phyloP scores from a whole-genome alignment of 2,113 vertebrate genomes.

The Patagioenas fasciata region DNA sequence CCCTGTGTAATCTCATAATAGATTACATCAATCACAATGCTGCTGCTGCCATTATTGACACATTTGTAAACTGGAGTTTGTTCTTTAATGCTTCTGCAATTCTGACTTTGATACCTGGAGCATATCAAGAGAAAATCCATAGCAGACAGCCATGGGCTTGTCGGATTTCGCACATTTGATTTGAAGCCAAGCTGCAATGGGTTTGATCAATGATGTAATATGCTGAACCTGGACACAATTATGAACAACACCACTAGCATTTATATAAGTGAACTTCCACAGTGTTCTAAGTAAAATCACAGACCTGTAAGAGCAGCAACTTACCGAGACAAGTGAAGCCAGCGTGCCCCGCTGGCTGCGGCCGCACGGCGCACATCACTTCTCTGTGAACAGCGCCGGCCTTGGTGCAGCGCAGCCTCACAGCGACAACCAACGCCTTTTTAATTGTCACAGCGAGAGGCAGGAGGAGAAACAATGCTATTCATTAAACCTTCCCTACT shows the following conservation, averaged over 20 bases:
- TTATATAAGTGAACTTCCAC: background rate
- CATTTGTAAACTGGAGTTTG: background rate
- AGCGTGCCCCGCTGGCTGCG: background rate
- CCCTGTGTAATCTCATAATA: background rate
- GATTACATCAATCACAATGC: background rate
- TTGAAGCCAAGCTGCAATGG: background rate
- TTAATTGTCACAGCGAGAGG: conserved; percentile 40
- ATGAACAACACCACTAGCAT: background rate
- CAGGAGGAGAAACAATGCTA: conserved; percentile 16
- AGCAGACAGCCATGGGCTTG: background rate
- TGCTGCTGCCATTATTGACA: background rate
- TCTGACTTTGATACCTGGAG: conserved; percentile 6
- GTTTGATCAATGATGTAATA: background rate
- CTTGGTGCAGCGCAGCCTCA: conserved; percentile 27
- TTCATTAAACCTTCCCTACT: conserved; percentile 10
- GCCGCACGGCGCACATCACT: background rate
- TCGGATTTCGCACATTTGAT: background rate
- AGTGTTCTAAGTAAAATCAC: background rate
- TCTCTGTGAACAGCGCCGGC: conserved; percentile 14
- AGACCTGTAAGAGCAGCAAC: background rate
- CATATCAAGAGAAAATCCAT: conserved; percentile 14
- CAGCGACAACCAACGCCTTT: conserved; percentile 17
- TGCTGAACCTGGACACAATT: background rate
- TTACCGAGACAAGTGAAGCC: background rate
- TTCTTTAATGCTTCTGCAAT: background rate